Evolutionary conservation across 2,888 invertebrate genomes (phyloP).

Genomic region (Alloscopus bannaensis): DNA sequence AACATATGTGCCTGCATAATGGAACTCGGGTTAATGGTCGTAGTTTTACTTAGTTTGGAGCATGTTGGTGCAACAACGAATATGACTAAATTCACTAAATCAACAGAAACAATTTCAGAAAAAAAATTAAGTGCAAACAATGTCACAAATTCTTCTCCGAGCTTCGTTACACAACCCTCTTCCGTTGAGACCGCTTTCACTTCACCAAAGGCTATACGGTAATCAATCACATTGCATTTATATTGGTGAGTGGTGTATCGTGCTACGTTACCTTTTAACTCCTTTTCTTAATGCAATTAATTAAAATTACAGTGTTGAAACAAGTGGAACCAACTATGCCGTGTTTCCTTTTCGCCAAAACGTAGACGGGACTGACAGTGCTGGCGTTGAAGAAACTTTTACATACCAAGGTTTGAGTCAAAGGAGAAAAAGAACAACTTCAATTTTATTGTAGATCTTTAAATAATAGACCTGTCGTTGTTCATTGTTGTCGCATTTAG

Average conservation of each 20-base stretch:
- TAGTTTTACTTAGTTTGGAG: too few species aligned
- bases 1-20: not conserved
- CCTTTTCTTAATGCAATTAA: not conserved
- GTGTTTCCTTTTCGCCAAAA: slow-evolving; percentile 18
- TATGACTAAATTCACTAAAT: not conserved
- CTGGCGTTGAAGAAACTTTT: slow-evolving; percentile 58
- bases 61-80: too few species aligned
- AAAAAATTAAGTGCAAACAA: not conserved
- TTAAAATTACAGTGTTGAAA: not conserved
- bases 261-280: too few species aligned
- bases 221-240: not conserved
- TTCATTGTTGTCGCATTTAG: not conserved
- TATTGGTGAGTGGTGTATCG: too few species aligned
- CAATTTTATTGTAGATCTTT: too few species aligned
- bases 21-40: too few species aligned
- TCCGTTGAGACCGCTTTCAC: not conserved
- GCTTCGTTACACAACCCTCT: too few species aligned
- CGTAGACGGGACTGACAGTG: slow-evolving; percentile 12
- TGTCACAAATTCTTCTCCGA: not conserved
- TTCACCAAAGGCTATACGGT: not conserved
- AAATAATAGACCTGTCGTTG: too few species aligned
- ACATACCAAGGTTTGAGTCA: slow-evolving; percentile 65
- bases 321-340: slow-evolving; percentile 6
- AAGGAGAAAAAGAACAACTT: too few species aligned
- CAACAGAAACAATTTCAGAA: not conserved